Conservation (phyloP, 2,113 vertebrate genomes). For the Leptobrachium leishanense region DNA sequence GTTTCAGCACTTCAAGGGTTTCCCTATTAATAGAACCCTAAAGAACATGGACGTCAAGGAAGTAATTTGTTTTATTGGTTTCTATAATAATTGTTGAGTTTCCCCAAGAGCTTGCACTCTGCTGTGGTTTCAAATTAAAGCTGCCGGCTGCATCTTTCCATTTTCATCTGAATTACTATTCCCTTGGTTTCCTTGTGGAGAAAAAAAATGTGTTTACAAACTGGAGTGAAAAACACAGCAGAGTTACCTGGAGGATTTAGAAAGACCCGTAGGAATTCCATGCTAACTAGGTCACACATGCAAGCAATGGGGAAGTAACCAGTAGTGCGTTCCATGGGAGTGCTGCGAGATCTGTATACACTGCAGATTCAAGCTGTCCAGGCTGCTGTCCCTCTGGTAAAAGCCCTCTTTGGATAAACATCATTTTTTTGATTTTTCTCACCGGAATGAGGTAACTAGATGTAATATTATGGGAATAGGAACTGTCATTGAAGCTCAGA, state of each 20-base stretch:
- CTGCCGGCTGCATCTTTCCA: not conserved
- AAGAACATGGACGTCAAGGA: no score
- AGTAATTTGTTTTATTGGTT: no score
- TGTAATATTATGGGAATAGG: not conserved
- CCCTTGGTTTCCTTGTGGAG: not conserved
- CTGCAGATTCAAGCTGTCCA: not conserved
- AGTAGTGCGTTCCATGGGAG: not conserved
- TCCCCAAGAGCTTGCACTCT: not conserved
- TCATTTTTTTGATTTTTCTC: not conserved
- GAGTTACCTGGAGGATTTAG: conserved; percentile 33
- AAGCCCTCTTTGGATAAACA: not conserved
- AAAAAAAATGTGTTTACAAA: conserved; percentile 38
- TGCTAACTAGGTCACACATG: conserved; percentile 37
- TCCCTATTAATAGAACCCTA: no score
- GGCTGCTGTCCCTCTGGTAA: conserved; percentile 3
- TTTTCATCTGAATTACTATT: not conserved
- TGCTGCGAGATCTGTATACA: not conserved
- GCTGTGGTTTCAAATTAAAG: not conserved
- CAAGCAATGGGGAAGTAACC: conserved; percentile 8
- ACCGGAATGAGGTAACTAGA: conserved; percentile 5
- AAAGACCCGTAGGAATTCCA: conserved; percentile 31
- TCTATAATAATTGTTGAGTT: no score
- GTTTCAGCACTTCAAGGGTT: no score
- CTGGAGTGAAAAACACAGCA: conserved; percentile 12
- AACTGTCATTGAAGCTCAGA: not conserved